Conservation (phyloP, 1,140 invertebrate species). For the Lanistes nyassanus region DNA sequence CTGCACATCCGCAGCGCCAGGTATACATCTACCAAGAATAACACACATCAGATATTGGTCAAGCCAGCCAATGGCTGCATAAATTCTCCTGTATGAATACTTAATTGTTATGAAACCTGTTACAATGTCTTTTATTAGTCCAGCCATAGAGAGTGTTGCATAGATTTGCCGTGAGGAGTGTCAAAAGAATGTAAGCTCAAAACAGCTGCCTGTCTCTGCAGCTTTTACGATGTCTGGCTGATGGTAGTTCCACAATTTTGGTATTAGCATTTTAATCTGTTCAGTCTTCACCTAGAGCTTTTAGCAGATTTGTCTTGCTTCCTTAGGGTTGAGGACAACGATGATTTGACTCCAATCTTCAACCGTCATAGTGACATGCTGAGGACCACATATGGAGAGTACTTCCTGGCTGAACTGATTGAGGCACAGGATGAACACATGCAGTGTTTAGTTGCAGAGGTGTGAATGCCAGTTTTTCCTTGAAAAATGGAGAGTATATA, state of each 20-base stretch:
- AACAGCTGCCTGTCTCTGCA: background rate
- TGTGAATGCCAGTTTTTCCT: conserved; percentile 31
- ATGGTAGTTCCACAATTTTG: background rate
- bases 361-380: conserved; percentile 70
- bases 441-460: conserved; percentile 67
- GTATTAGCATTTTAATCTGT: background rate
- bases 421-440: conserved; percentile 70
- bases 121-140: no score
- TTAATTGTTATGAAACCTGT: no score
- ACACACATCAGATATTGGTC: no score
- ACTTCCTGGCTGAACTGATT: conserved; percentile 78
- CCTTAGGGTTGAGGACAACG: conserved; percentile 77
- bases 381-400: conserved; percentile 75
- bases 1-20: conserved; percentile 64
- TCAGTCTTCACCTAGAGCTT: background rate
- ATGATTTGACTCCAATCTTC: conserved; percentile 77
- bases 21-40: conserved; percentile 38
- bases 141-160: no score
- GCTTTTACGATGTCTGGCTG: background rate
- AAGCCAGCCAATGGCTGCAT: no score
- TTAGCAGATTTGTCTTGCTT: conserved; percentile 14
- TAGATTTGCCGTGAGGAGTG: no score
- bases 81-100: no score
- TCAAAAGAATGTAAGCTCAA: no score
- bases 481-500: background rate